phyloP scores from a whole-genome alignment of 2,797 vertebrate genomes.

The Dicrostonyx torquatus region DNA sequence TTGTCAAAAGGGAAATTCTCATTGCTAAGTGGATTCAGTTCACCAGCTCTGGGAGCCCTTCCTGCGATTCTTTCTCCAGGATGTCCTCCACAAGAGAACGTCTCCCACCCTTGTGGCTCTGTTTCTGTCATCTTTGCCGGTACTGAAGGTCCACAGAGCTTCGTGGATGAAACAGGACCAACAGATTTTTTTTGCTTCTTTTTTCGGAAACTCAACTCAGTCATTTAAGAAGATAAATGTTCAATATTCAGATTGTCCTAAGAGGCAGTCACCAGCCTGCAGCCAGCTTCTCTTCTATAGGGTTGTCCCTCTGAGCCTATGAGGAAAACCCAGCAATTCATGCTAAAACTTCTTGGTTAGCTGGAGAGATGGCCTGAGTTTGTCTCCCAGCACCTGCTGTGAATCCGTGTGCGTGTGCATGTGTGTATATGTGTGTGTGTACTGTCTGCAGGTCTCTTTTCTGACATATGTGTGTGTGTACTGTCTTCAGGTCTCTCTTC shows the following conservation, averaged over 20 bases:
- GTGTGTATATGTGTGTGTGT: neutral
- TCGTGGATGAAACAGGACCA: neutral
- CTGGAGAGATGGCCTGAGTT: neutral
- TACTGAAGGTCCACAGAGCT: neutral
- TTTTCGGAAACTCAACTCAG: neutral
- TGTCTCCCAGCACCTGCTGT: neutral
- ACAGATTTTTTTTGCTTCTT: neutral
- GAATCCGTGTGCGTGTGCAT: neutral
- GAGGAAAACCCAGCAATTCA: neutral
- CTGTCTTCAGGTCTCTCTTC: neutral
- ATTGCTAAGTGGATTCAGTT: too few relatives aligned
- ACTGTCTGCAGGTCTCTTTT: too few relatives aligned
- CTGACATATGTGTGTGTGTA: neutral
- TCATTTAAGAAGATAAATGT: neutral
- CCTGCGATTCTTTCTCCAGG: rapidly evolving
- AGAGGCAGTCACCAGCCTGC: neutral
- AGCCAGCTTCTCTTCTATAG: neutral
- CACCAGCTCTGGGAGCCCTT: neutral
- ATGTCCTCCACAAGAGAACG: neutral
- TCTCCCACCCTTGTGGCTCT: neutral
- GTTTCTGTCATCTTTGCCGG: neutral
- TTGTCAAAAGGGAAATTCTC: neutral
- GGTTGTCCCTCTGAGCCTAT: neutral
- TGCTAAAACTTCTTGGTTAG: neutral
- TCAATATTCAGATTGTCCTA: neutral